Evolutionary conservation across 2,888 invertebrate species (phyloP).

Genomic region (Plutella xylostella): DNA sequence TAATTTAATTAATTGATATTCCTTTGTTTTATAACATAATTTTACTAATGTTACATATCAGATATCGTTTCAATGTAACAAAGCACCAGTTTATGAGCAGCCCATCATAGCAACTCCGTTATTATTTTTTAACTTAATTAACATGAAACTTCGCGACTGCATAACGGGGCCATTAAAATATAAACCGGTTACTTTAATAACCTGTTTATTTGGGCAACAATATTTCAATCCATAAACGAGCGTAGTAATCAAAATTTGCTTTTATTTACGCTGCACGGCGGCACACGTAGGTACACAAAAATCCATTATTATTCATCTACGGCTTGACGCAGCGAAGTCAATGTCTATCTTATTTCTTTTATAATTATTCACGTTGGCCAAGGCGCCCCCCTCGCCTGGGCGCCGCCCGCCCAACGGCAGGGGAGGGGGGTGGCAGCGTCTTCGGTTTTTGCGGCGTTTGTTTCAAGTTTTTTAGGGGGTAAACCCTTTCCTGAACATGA

Average conservation of each 20-base stretch:
- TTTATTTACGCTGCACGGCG: constrained; percentile 33
- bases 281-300: constrained; percentile 64
- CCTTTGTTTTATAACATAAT: too few relatives aligned
- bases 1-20: too few relatives aligned
- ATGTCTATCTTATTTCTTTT: constrained; percentile 71
- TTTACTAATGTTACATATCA: too few relatives aligned
- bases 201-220: constrained; percentile 37
- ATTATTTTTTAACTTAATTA: constrained; percentile 5
- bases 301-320: constrained; percentile 67
- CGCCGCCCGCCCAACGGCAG: constrained; percentile 30
- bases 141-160: constrained; percentile 14
- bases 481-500: constrained; percentile 70
- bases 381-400: constrained; percentile 17
- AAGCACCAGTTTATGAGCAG: too few relatives aligned
- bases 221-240: constrained; percentile 37
- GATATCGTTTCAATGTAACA: too few relatives aligned
- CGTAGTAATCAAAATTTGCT: constrained; percentile 26
- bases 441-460: constrained; percentile 70
- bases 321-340: constrained; percentile 61
- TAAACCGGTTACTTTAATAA: constrained; percentile 32
- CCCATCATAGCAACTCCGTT: too few relatives aligned
- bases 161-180: constrained; percentile 10
- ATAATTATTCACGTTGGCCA: constrained; percentile 63
- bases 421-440: constrained; percentile 49
- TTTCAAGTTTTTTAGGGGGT: constrained; percentile 69